Base-by-base conservation (phyloP, 2,888 invertebrate genomes). In the Epiperipatus broadwayi region DNA sequence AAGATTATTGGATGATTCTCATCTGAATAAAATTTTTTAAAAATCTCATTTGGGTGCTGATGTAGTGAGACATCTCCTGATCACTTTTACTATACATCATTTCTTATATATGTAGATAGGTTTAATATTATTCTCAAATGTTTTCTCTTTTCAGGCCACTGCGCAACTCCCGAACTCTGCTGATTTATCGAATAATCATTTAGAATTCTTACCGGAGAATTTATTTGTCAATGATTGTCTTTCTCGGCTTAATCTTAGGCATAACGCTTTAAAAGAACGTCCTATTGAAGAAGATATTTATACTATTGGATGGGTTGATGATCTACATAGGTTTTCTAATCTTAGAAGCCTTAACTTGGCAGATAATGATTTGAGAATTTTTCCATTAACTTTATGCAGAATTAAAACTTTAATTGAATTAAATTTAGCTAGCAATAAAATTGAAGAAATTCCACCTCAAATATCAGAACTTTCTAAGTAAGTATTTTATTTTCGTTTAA, bases 151-250 rank as follows among this genome's bases (percentile, higher is more conserved):
- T 5, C 46, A 60, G 59, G 58, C 59, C 4, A 59, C 59, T 25
- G 53, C 57, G 20, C 58, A 57, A 43, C 47, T 59, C 22, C 59
- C 59, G 3, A 55, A 59, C 7, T 52, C 54, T 40, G 59, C 60
- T 3, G 63, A 63, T 45, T 48, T 61, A 22, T 60, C 60, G 3
- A 59, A 60, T 46, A 58, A 58, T 44, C 58, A 60, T 42, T 49
- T 63, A 40, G 61, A 62, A 46, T 56, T 58, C 41, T 48, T 63
- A 7, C 63, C 63, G 3, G 61, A 63, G 42, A 56, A 54, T 29
- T 48, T 63, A 21, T 59, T 63, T 48, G 53, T 56, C 43, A 59
- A 59, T 43, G 53, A 54, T 14, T 54, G 53, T 35, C 52, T 60
- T 14, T 47, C 52, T 22, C 52, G 54, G 35, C 53, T 63, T 16